Percentiles rank a stretch among this genome's conserved stretches.
These are phyloP conservation scores for Iselma pallidipennis DNA, from an alignment of 2,888 invertebrate species.

Conservation along the genomic window DNA sequence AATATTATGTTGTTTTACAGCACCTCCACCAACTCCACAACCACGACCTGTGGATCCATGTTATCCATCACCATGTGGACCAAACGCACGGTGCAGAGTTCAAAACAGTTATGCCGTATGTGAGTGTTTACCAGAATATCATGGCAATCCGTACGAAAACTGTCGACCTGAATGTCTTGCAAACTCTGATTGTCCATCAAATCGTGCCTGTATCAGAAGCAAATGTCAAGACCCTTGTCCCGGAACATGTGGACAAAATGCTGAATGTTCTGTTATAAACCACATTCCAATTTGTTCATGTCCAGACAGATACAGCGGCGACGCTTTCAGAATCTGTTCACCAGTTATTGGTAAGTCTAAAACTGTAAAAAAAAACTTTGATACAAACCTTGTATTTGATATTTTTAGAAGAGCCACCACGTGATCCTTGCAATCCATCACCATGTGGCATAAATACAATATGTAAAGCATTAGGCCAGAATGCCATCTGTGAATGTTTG, in stretches of 20 bases:
- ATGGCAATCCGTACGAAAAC: constrained; percentile 75
- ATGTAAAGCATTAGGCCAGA: constrained; percentile 62
- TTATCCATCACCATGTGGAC: constrained; percentile 79
- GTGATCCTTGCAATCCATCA: constrained; percentile 60
- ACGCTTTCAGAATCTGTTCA: constrained; percentile 60
- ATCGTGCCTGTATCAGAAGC: constrained; percentile 79
- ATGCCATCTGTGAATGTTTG: constrained; percentile 74
- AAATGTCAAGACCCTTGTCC: constrained; percentile 85
- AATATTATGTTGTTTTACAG: constrained; percentile 36
- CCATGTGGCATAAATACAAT: constrained; percentile 81
- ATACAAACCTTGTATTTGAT: neutral
- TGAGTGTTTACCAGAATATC: constrained; percentile 72
- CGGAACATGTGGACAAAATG: constrained; percentile 81
- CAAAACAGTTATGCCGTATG: constrained; percentile 73
- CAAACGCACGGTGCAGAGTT: constrained; percentile 77
- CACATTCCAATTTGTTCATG: constrained; percentile 67
- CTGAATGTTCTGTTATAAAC: constrained; percentile 75
- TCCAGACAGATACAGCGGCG: constrained; percentile 59
- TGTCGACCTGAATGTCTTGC: constrained; percentile 84
- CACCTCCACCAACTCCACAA: constrained; percentile 53
- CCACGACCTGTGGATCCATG: constrained; percentile 68
- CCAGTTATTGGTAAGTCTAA: constrained; percentile 47
- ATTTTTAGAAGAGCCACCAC: constrained; percentile 38
- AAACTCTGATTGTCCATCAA: constrained; percentile 82
- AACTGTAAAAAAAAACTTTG: neutral